These are phyloP conservation scores for Operophtera brumata DNA, from an alignment of 2,888 invertebrate species.

Conservation along the genomic window DNA sequence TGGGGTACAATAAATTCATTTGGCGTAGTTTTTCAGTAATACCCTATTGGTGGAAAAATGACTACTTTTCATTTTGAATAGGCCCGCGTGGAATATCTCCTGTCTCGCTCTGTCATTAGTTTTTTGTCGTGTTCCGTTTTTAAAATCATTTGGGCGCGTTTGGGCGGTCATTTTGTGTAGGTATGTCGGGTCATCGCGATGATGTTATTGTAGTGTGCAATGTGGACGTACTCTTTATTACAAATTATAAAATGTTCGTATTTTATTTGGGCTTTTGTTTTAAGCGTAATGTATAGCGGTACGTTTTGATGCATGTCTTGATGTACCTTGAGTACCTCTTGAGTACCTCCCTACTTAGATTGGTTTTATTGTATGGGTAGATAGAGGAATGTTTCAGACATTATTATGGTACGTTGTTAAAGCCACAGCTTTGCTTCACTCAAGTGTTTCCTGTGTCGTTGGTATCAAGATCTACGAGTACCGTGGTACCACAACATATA, in stretches of 20 bases:
- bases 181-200: constrained; percentile 14
- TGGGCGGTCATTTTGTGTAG: constrained; percentile 28
- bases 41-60: constrained; percentile 78
- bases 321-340: too few species aligned
- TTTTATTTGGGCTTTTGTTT: constrained; percentile 22
- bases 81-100: constrained; percentile 49
- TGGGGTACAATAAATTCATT: constrained; percentile 75
- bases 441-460: too few species aligned
- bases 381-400: too few species aligned
- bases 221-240: neutral
- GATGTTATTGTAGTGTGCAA: constrained; percentile 16
- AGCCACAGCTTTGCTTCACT: too few species aligned
- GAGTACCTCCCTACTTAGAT: neutral
- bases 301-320: constrained; percentile 4
- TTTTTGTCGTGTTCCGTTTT: constrained; percentile 45
- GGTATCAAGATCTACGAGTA: too few species aligned
- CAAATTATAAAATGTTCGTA: constrained; percentile 23
- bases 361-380: too few species aligned
- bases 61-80: constrained; percentile 68
- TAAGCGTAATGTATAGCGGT: constrained; percentile 7
- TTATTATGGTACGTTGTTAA: too few species aligned
- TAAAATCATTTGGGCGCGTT: constrained; percentile 31
- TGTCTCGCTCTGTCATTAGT: constrained; percentile 63
- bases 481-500: too few species aligned
- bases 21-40: constrained; percentile 79